Evolutionary conservation across 2,888 invertebrate genomes (phyloP).

Genomic region (Ommatoiulus sabulosus): DNA sequence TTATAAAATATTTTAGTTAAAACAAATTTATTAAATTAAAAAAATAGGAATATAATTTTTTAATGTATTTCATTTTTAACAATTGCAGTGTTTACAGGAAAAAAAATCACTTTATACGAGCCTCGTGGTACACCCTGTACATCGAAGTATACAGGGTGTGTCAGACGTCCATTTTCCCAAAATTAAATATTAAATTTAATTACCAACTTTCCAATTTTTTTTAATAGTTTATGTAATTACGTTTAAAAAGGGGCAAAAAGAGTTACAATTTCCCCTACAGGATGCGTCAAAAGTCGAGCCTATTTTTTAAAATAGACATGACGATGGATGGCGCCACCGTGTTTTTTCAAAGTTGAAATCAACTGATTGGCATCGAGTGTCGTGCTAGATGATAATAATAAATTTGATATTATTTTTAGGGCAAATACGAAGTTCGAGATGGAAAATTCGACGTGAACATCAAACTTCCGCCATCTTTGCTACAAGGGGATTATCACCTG

Average conservation of each 20-base stretch:
- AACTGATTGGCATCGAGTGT: background rate
- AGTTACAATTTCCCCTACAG: background rate
- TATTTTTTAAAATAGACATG: background rate
- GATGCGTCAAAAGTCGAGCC: background rate
- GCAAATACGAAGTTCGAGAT: conserved; percentile 49
- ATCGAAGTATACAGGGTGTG: too few species aligned
- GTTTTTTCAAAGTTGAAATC: background rate
- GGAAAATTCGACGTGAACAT: conserved; percentile 47
- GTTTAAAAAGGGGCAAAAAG: background rate
- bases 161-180: too few species aligned
- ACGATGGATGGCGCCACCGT: background rate
- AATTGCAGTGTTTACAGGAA: too few species aligned
- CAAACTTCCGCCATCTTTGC: background rate
- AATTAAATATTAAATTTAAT: too few species aligned
- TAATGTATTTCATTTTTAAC: too few species aligned
- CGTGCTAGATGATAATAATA: background rate
- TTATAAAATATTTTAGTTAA: too few species aligned
- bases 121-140: too few species aligned
- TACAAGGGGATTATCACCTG: conserved; percentile 49
- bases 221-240: background rate
- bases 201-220: background rate
- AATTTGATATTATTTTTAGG: background rate
- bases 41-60: too few species aligned
- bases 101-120: too few species aligned
- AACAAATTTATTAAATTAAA: too few species aligned